Percentiles rank a stretch among this genome's conserved stretches.
Evolutionary conservation across 64 coral and sea anemone species (phyloP).

Genomic region (Dendrophyllia cribrosa): DNA sequence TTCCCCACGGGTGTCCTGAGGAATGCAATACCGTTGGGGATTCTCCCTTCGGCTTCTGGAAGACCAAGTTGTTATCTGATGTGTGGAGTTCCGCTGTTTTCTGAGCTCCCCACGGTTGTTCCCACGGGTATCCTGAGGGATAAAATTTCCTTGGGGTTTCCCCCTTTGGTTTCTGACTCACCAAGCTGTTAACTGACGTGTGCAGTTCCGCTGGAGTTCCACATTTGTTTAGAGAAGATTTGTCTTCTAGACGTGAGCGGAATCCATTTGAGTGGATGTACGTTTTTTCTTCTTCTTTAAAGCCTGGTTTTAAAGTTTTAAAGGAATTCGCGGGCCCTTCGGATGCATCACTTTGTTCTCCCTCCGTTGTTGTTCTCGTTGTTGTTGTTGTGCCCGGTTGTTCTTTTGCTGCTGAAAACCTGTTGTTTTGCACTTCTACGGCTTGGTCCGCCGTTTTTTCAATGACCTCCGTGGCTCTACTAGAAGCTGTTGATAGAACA

Average conservation of each 20-base stretch:
- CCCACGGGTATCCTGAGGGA: too few species aligned
- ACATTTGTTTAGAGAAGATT: background rate
- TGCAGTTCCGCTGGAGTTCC: background rate
- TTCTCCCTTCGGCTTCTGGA: background rate
- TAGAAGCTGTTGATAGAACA: too few species aligned
- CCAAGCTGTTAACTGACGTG: too few species aligned
- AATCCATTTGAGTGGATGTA: too few species aligned
- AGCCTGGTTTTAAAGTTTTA: background rate
- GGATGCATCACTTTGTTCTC: background rate
- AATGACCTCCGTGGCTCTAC: background rate
- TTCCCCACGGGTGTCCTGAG: background rate
- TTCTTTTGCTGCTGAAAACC: too few species aligned
- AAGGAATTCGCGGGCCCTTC: background rate
- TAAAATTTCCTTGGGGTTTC: too few species aligned
- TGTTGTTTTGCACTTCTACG: too few species aligned
- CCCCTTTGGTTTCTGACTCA: too few species aligned
- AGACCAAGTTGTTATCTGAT: too few species aligned
- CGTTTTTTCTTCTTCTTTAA: background rate
- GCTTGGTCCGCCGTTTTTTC: background rate
- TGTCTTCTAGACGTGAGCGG: background rate
- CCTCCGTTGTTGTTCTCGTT: background rate
- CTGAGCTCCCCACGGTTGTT: background rate
- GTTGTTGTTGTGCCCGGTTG: background rate
- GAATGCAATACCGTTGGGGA: too few species aligned
- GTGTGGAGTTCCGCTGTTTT: background rate